Evolutionary conservation across 2,888 invertebrate species (phyloP), one percentile per base, ranked within the genome.

Genomic region (Chelonus formosanus): DNA sequence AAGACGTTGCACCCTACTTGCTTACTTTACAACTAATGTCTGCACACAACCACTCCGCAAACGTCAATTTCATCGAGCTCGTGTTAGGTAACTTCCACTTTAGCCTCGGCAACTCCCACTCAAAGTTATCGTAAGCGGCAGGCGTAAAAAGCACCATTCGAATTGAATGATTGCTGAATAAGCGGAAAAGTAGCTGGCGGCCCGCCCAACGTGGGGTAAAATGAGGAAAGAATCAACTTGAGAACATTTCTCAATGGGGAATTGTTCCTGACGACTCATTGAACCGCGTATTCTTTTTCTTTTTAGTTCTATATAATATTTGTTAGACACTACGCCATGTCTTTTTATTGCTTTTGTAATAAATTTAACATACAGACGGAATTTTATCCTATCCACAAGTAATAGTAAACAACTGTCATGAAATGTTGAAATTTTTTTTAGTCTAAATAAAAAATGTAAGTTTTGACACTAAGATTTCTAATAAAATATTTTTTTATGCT

Each of bases 81-180:
- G 54, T 55, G 40, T 63, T 60, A 40, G 59, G 60, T 58, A 58
- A 58, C 58, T 40, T 56, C 56, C 44, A 56, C 57, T 67, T 68
- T 65, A 66, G 70, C 62, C 58, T 55, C 61, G 31, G 70, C 36
- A 68, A 71, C 71, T 71, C 71, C 71, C 70, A 69, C 68, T 67
- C 67, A 68, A 68, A 58, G 47, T 58, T 58, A 58, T 31, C 58
- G 58, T 35, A 58, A 58, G 45, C 45, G 58, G 61, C 67, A 34
- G 61, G 61, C 61, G 61, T 61, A 67, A 63, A 67, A 57, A 63
- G 52, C 57, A 74, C 75, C 76, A 76, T 77, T 75, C 75, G 74
- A 77, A 84, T 84, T 84, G 84, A 84, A 83, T 84, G 84, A 84
- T 84, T 82, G 84, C 84, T 84, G 84, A 84, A 83, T 83, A 84